Base-by-base conservation (phyloP, 1,140 invertebrate genomes). In the Macrocentrus cingulum region DNA sequence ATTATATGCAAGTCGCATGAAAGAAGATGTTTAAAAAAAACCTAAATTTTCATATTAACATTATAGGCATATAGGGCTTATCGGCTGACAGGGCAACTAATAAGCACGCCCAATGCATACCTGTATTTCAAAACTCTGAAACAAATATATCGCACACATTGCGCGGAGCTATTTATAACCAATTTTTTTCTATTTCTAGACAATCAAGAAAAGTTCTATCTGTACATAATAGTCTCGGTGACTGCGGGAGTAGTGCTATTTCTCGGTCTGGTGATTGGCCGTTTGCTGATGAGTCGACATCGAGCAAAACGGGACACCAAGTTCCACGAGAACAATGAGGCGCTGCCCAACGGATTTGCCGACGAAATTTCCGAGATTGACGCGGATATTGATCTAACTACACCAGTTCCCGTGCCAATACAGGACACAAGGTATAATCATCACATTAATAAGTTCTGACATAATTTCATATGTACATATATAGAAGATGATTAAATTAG, bases 151-250 rank as follows among this genome's bases (percentile, higher is more conserved):
- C n/a, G n/a, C n/a, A n/a, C n/a, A n/a, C n/a, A n/a, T n/a, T n/a
- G n/a, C n/a, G n/a, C n/a, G n/a, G n/a, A n/a, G n/a, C n/a, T n/a
- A n/a, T n/a, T n/a, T n/a, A n/a, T n/a, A n/a, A n/a, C n/a, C 46
- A 36, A 56, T 63, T 65, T 59, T 61, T 56, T 71, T 65, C 61
- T 65, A 60, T 67, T 76, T 76, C 23, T 84, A 92, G 90, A 85
- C 66, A 89, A 91, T 70, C 83, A 86, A 67, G 89, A 91, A 66
- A 89, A 88, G 59, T 86, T 90, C 64, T 87, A 89, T 67, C 76
- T 92, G 41, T 91, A 91, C 80, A 77, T 92, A 64, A 85, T 88
- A 22, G 79, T 92, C 58, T 88, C 88, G 58, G 76, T 90, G 19
- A 82, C 84, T 39, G 82, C 78, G 16, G 88, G 88, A 37, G 74